These are phyloP conservation scores for Adrianichthys oophorus DNA, from an alignment of 2,797 vertebrate genomes.

Conservation along the genomic window DNA sequence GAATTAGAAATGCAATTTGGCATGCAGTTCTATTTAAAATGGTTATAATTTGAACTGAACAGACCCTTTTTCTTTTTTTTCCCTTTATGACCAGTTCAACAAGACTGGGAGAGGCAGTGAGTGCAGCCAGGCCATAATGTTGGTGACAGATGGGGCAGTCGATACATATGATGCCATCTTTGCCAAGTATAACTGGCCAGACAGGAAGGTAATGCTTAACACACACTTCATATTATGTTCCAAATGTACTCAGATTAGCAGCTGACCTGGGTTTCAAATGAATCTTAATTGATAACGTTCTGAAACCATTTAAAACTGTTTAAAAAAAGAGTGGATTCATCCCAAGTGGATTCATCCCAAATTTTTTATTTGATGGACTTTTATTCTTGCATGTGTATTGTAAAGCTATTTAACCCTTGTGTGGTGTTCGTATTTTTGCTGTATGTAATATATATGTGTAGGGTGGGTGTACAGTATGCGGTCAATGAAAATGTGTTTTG, in stretches of 20 bases:
- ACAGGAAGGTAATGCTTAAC: conserved; percentile 87
- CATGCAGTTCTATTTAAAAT: background rate
- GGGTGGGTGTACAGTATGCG: too few relatives aligned
- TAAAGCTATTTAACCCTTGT: too few relatives aligned
- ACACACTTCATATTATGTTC: conserved; percentile 21
- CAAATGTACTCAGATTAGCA: conserved; percentile 7
- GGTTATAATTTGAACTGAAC: background rate
- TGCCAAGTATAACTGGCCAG: conserved; percentile 96
- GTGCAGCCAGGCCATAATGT: conserved; percentile 98
- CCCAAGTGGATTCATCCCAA: background rate
- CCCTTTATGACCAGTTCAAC: conserved; percentile 84
- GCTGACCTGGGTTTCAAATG: conserved; percentile 17
- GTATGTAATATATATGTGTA: too few relatives aligned
- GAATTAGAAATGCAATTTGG: background rate
- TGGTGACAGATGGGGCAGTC: conserved; percentile 96
- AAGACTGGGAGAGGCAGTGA: conserved; percentile 94
- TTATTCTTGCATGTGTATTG: too few relatives aligned
- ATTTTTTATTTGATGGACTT: too few relatives aligned
- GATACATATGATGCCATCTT: conserved; percentile 96
- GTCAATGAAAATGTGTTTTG: too few relatives aligned
- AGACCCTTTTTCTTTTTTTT: conserved; percentile 3
- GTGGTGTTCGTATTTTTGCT: too few relatives aligned
- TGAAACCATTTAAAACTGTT: conserved; percentile 1
- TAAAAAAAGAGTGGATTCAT: background rate
- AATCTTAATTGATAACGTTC: conserved; percentile 2